Conservation (phyloP, 2,888 invertebrate genomes). For the Conus canariensis region DNA sequence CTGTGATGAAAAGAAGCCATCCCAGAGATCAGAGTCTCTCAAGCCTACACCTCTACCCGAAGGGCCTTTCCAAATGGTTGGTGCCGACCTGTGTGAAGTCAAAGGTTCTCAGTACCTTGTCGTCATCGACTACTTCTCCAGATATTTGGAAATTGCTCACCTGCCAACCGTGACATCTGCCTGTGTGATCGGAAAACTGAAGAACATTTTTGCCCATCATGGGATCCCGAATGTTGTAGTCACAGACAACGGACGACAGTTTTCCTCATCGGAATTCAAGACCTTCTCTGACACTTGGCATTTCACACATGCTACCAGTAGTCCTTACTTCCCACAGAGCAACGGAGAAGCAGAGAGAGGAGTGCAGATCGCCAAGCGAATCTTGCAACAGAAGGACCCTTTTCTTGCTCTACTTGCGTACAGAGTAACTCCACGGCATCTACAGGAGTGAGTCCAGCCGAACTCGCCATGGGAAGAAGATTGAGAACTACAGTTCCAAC, state of each 20-base stretch:
- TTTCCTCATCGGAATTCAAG: too few relatives aligned
- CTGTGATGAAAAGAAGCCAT: background rate
- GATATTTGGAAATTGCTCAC: conserved; percentile 12
- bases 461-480: conserved; percentile 17
- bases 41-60: conserved; percentile 20
- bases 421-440: conserved; percentile 22
- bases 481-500: background rate
- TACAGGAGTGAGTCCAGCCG: conserved; percentile 12
- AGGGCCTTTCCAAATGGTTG: conserved; percentile 9
- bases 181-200: background rate
- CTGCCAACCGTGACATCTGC: background rate
- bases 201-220: background rate
- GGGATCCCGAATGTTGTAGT: too few relatives aligned
- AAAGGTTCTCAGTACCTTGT: conserved; percentile 5
- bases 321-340: too few relatives aligned
- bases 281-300: too few relatives aligned
- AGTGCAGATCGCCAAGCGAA: background rate
- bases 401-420: conserved; percentile 26
- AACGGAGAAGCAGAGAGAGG: too few relatives aligned
- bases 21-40: conserved; percentile 9
- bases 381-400: conserved; percentile 19
- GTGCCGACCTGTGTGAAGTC: conserved; percentile 4
- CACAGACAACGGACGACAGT: too few relatives aligned
- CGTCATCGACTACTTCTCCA: conserved; percentile 35
- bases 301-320: too few relatives aligned